Evolutionary conservation across 1,140 invertebrate species (phyloP), one percentile per base, ranked within the genome.

Genomic region (Tachypleus tridentatus): DNA sequence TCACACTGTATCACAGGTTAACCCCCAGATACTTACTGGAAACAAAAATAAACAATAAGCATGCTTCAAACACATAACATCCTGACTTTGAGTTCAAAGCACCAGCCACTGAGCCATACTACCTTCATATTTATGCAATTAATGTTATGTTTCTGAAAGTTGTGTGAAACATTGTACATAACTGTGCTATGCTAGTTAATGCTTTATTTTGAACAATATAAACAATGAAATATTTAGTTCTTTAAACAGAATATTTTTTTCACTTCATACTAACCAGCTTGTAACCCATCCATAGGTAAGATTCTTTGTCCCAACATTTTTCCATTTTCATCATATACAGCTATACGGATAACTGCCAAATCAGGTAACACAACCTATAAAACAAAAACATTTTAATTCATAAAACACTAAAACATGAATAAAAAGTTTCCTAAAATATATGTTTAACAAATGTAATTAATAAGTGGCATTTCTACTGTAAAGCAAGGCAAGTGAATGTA

Each of bases 321-420:
- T 58, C 92, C 90, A 74, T 90, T 98, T 77, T 99, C 97, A 77
- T 99, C 97, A 81, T 97, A 99, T 5, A 99, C 97, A 3, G 93
- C 97, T 76, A 99, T 98, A 51, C 97, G 83, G 6, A 99, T 78
- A 3, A 98, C 95, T 9, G 97, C 97, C 71, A 99, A 78, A 80
- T 99, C 97, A 4, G 97, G 97, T 4, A 99, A 80, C 6, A 99
- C 96, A 7, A 97, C 91, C 87, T 89, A 71, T 52, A 69, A 57
- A 50, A 70, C n/a, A 9, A 50, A 59, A 63, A 2, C 29, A 29
- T 29, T 29, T 29, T 29, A 29, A 29, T 29, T 29, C 29, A 29
- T 29, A 29, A 29, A 29, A 29, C 29, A 29, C 29, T 29, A 29
- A 29, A 29, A 29, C 29, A 29, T 29, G 29, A 29, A 29, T 29